Evolutionary conservation across 2,113 vertebrate genomes (phyloP).

Genomic region (Eurypyga helias): DNA sequence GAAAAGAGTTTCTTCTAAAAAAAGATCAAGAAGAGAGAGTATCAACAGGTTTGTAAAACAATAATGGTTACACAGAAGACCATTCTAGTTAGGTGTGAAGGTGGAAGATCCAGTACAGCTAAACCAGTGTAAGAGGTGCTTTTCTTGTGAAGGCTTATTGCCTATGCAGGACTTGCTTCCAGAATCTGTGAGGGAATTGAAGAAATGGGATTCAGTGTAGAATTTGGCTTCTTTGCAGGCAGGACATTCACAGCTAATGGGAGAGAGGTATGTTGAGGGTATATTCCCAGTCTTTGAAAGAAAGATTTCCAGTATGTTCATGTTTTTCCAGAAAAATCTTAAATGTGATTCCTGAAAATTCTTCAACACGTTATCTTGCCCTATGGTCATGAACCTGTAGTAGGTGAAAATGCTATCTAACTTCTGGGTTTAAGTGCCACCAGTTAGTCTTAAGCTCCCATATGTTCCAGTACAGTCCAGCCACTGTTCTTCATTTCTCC

Average conservation of each 20-base stretch:
- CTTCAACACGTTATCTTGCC: neutral
- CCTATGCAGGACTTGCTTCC: neutral
- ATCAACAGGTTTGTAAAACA: neutral
- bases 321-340: neutral
- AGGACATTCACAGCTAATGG: neutral
- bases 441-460: neutral
- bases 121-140: neutral
- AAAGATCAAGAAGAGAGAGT: neutral
- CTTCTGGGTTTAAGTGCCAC: neutral
- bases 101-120: neutral
- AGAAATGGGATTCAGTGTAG: neutral
- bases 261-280: neutral
- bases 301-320: neutral
- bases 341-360: neutral
- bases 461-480: neutral
- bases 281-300: neutral
- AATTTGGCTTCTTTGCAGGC: neutral
- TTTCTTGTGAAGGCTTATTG: neutral
- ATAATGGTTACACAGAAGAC: neutral
- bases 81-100: neutral
- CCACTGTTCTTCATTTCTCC: neutral
- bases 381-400: accelerated
- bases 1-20: neutral
- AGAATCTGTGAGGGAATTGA: neutral
- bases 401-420: neutral